Evolutionary conservation across 2,888 invertebrate genomes (phyloP), one percentile per base, ranked within the genome.

Genomic region (Trileptium ribeirensis): DNA sequence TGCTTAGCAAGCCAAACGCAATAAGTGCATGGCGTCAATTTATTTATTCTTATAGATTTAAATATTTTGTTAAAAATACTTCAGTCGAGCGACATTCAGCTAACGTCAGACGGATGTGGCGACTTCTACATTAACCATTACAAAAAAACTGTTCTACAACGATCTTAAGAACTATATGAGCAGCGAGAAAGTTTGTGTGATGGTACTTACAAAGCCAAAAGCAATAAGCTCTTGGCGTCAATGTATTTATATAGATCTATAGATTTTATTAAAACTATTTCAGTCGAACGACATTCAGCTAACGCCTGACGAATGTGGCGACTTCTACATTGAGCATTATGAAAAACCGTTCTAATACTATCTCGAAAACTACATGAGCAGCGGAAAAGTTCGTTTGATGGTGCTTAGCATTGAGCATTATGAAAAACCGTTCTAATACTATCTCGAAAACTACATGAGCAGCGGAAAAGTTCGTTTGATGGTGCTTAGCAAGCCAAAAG

Each of bases 51-150:
- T n/a, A n/a, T n/a, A n/a, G n/a, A n/a, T n/a, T n/a, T n/a, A n/a
- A n/a, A n/a, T n/a, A n/a, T n/a, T n/a, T n/a, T n/a, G n/a, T n/a
- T n/a, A n/a, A n/a, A n/a, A n/a, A n/a, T n/a, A n/a, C 84, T 90
- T 77, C 90, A 94, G 92, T 92, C 91, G 85, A 91, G 94, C 82
- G 90, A 91, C 84, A 89, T 95, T 0, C 92, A 91, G 79, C 90
- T 96, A 81, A 93, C 94, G 0, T 93, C 94, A 0, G 96, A 96
- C 89, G 93, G 95, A 89, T 94, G 93, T 0, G 94, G 94, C 0
- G 94, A 95, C 87, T 92, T 96, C 85, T 95, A 94, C 89, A 91
- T 91, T 1, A 92, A 93, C 79, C 92, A 93, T 87, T 93, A 93
- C 87, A 94, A 94, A 0, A 91, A 91, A 92, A 80, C 90, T 92